These are phyloP conservation scores for Euwallacea fornicatus DNA, from an alignment of 1,140 invertebrate species.

Conservation along the genomic window DNA sequence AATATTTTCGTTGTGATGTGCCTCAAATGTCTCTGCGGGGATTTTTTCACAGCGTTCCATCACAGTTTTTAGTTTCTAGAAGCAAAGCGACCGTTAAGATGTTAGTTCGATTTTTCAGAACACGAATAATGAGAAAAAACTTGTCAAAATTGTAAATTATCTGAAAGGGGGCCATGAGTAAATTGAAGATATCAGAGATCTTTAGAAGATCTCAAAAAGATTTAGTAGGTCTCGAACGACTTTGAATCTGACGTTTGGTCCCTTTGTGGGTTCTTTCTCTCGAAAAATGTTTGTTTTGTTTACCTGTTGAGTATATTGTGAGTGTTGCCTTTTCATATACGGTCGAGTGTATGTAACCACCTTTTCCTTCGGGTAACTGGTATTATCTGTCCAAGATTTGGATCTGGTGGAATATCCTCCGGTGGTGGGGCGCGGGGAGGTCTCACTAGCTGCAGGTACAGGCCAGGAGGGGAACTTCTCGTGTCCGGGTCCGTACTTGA, in stretches of 20 bases:
- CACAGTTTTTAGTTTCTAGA: slow-evolving; percentile 69
- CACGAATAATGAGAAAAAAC: too few relatives aligned
- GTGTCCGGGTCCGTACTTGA: slow-evolving; percentile 73
- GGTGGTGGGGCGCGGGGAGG: slow-evolving; percentile 45
- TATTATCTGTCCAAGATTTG: slow-evolving; percentile 76
- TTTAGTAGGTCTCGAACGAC: too few relatives aligned
- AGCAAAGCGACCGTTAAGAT: slow-evolving; percentile 21
- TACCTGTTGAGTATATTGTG: slow-evolving; percentile 66
- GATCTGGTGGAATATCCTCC: slow-evolving; percentile 62
- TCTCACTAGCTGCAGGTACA: slow-evolving; percentile 58
- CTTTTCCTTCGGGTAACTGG: slow-evolving; percentile 74
- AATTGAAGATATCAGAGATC: too few relatives aligned
- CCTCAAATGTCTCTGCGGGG: slow-evolving; percentile 64
- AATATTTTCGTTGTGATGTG: slow-evolving; percentile 50
- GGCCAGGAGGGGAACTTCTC: slow-evolving; percentile 84
- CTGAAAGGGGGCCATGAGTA: too few relatives aligned
- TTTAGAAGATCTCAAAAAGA: too few relatives aligned
- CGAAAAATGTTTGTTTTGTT: too few relatives aligned
- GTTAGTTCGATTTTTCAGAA: too few relatives aligned
- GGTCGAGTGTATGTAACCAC: slow-evolving; percentile 67
- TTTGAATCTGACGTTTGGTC: too few relatives aligned
- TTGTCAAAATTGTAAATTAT: too few relatives aligned
- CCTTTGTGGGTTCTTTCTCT: too few relatives aligned
- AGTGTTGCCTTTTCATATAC: slow-evolving; percentile 67
- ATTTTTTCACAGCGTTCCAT: slow-evolving; percentile 76